Conservation (phyloP, 2,888 invertebrate genomes). For the Ctena decussata region DNA sequence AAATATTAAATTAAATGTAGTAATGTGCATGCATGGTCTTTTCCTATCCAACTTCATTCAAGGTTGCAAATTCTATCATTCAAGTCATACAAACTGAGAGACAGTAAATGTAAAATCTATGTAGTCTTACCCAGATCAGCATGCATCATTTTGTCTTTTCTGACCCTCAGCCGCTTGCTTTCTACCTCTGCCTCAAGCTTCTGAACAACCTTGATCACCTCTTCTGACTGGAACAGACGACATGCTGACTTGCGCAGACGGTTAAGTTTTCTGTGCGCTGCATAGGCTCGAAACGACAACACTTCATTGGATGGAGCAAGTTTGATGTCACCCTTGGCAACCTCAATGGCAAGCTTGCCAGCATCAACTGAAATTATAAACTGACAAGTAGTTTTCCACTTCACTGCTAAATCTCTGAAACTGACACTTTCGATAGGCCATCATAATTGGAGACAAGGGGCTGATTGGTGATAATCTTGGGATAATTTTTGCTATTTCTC, state of each 20-base stretch:
- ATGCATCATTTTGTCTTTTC: conserved; percentile 93
- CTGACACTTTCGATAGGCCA: no score
- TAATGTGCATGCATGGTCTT: no score
- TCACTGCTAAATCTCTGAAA: no score
- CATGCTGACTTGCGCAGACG: conserved; percentile 87
- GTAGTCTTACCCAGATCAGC: conserved; percentile 90
- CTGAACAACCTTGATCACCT: conserved; percentile 90
- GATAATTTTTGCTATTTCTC: no score
- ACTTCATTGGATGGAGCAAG: conserved; percentile 86
- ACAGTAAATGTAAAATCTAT: not conserved
- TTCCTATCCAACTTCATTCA: no score
- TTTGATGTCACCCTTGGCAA: conserved; percentile 47
- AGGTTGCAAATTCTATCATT: no score
- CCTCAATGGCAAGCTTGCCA: conserved; percentile 74
- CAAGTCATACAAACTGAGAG: no score
- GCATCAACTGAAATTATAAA: conserved; percentile 81
- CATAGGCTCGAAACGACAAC: conserved; percentile 86
- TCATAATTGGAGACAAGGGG: no score
- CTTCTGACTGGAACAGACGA: conserved; percentile 90
- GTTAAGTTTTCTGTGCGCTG: conserved; percentile 85
- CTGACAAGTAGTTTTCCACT: no score
- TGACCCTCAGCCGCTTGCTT: conserved; percentile 91
- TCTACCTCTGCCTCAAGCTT: conserved; percentile 92
- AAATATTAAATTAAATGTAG: no score
- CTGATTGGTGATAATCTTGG: no score